phyloP scores from a whole-genome alignment of 2,797 vertebrate species.

The Erithacus rubecula region DNA sequence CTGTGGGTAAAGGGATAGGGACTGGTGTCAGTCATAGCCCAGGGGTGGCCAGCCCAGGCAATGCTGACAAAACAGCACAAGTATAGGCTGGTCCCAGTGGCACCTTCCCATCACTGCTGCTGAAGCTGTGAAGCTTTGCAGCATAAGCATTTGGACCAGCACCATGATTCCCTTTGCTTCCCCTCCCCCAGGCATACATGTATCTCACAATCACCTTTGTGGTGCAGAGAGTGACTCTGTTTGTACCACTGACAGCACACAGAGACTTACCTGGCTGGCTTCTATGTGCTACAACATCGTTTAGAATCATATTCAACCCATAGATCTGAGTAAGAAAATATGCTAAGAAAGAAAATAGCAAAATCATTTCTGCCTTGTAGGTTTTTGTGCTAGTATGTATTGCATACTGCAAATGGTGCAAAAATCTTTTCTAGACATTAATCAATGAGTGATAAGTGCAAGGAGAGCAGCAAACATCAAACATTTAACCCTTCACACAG shows the following conservation, averaged over 20 bases:
- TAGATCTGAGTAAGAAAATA: neutral
- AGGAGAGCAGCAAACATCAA: neutral
- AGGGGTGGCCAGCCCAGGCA: neutral
- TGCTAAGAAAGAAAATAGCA: neutral
- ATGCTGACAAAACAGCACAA: fast-evolving
- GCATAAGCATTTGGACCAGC: fast-evolving
- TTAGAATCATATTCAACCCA: neutral
- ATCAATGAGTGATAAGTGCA: neutral
- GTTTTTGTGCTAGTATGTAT: neutral
- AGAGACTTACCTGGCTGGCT: neutral
- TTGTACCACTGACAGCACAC: neutral
- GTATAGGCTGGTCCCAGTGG: neutral
- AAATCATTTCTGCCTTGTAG: neutral
- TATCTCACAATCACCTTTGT: neutral
- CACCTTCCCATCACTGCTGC: neutral
- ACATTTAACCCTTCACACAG: neutral
- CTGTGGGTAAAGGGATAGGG: too few relatives aligned
- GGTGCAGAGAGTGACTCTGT: neutral
- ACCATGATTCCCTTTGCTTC: neutral
- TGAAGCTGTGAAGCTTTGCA: neutral
- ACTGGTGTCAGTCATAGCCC: neutral
- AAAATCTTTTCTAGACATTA: neutral
- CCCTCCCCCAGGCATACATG: neutral
- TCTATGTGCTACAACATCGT: neutral
- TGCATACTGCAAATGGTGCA: neutral